Evolutionary conservation across 2,797 vertebrate genomes (phyloP), one percentile per base, ranked within the genome.

Genomic region (Cirrhinus mrigala): DNA sequence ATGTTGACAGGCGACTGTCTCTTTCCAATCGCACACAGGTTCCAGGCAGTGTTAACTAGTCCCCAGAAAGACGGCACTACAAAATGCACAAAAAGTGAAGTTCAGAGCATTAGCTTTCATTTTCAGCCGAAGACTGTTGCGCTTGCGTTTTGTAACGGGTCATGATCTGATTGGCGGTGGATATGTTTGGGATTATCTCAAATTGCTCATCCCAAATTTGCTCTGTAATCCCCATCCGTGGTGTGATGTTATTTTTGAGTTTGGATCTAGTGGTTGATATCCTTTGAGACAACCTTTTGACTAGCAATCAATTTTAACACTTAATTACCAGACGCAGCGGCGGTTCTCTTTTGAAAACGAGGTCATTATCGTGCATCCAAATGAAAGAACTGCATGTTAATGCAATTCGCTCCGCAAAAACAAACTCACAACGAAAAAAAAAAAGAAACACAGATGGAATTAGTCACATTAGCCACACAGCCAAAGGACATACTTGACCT

Each of bases 41-140:
- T 91, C 90, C 89, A 91, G 3, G 89, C 89, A 8, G 89, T 88
- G 87, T 91, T 90, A 64, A 91, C 89, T 74, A 91, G 76, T 40
- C 90, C 90, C 90, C 90, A 91, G 64, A 91, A 91, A 22, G 89
- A 90, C 58, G 88, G 89, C 71, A 90, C 90, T 91, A 18, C 20
- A 77, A 80, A 86, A 69, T 12, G 84, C 6, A 83, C 1, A 86
- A 64, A 73, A 77, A 52, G 48, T 33, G 3, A 64, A 50, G 40
- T 66, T 79, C 12, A 79, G 77, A 66, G 44, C 60, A 66, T 64
- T 64, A 64, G 44, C 18, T 66, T 50, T 4, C 8, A 22, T 64
- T 82, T 74, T 75, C 46, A 40, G 60, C 62, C 5, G 11, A 0
- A 27, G 33, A 54, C 33, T 46, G 62, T 27, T 40, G 14, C 20